Evolutionary conservation across 2,888 invertebrate genomes (phyloP).

Genomic region (Phaonia tiefii): DNA sequence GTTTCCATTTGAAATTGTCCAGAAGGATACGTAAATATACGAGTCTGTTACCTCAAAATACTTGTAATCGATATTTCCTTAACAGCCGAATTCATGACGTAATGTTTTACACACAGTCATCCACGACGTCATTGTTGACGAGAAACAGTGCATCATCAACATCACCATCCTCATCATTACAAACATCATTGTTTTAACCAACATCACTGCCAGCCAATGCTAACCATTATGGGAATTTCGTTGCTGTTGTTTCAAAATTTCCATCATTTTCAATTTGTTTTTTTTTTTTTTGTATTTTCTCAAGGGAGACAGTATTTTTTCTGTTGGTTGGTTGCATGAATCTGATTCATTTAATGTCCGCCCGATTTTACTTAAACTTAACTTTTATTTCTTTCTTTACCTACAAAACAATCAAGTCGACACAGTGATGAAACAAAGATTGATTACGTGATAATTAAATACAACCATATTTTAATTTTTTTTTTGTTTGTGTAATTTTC

Average conservation of each 20-base stretch:
- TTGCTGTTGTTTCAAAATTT: constrained; percentile 21
- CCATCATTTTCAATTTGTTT: constrained; percentile 9
- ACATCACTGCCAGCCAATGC: constrained; percentile 9
- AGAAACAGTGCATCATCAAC: not conserved
- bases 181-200: constrained; percentile 1
- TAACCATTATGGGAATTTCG: constrained; percentile 51
- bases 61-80: not conserved
- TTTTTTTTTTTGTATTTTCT: not conserved
- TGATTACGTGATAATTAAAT: constrained; percentile 64
- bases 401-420: constrained; percentile 27
- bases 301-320: no score
- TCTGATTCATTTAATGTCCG: constrained; percentile 37
- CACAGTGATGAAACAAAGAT: constrained; percentile 30
- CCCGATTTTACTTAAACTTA: constrained; percentile 8
- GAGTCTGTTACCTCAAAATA: no score
- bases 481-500: constrained; percentile 52
- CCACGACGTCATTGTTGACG: not conserved
- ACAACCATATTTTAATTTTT: no score
- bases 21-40: no score
- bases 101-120: constrained; percentile 38
- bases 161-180: constrained; percentile 10
- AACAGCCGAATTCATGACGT: constrained; percentile 47
- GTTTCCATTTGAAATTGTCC: no score
- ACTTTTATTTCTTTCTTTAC: constrained; percentile 39
- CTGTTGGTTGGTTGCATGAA: not conserved